Evolutionary conservation across 2,797 vertebrate species (phyloP), one percentile per base, ranked within the genome.

Genomic region (Hybognathus amarus): DNA sequence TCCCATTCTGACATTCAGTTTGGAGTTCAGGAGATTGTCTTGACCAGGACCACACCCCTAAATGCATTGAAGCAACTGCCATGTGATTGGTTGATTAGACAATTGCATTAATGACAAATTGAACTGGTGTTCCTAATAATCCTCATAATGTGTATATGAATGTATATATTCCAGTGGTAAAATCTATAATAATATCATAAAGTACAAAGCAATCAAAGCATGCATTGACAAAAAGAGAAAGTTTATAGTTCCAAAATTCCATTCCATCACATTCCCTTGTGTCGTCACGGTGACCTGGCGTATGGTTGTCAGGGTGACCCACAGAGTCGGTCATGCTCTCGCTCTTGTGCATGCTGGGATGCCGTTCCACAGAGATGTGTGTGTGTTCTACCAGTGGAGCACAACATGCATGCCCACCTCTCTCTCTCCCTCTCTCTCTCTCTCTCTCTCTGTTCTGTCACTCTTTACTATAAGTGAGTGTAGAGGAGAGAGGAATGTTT

Each of bases 381-480:
- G 85, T 91, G 91, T 94, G 90, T 89, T 89, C 90, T 89, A 83
- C 76, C 85, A 85, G 54, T 81, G 83, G 86, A 79, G 84, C 90
- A 89, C 84, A 70, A 69, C 89, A 67, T 89, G 73, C 91, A 90
- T 86, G 83, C 88, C 87, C 80, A 50, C 36, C 71, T 61, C 71
- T 78, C 90, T 90, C 90, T 89, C 86, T 83, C 63, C 87, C 89
- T 84, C 80, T 50, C 83, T 84, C 80, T 89, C 87, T 75, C 87
- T 86, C 83, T 84, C 75, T 88, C 70, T 76, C 88, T 82, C 85
- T 86, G 83, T 85, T 84, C 71, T 81, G 76, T 88, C 91, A 82
- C 83, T 85, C 87, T 77, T 84, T 83, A 85, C 92, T 91, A 91
- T 91, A 90, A 91, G 89, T 89, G 91, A 82, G 33, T 40, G 52